Percentiles rank a stretch among this genome's conserved stretches.
Evolutionary conservation across 2,797 vertebrate genomes (phyloP).

Genomic region (Siniperca obscura): DNA sequence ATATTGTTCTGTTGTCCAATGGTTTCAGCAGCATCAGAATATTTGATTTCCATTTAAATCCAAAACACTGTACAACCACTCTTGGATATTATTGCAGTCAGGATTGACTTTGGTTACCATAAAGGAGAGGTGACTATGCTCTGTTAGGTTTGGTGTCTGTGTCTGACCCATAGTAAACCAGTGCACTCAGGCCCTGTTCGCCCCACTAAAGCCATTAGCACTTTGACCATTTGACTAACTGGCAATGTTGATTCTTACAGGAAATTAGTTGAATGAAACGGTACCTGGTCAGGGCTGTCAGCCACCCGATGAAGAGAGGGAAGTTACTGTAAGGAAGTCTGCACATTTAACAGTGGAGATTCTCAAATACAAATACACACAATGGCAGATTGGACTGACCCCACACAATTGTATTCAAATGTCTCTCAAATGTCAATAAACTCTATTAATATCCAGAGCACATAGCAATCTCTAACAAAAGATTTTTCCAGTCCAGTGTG

Average conservation of each 20-base stretch:
- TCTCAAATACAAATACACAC: not conserved
- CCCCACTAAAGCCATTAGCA: constrained; percentile 23
- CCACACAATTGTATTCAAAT: not conserved
- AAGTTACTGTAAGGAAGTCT: not conserved
- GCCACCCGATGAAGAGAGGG: not conserved
- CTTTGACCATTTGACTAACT: not conserved
- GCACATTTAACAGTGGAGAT: not conserved
- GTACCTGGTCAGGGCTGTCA: not conserved
- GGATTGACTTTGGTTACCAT: not conserved
- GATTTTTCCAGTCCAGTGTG: not conserved
- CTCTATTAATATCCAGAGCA: not conserved
- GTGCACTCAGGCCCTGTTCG: not conserved
- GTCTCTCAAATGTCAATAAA: not conserved
- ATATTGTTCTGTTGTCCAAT: not conserved
- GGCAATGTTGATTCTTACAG: constrained; percentile 13
- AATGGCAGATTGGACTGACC: not conserved
- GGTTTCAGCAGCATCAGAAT: not conserved
- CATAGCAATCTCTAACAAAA: not conserved
- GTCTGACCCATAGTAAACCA: constrained; percentile 9
- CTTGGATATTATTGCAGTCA: not conserved
- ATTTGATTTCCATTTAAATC: not conserved
- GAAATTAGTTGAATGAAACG: not conserved
- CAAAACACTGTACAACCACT: not conserved
- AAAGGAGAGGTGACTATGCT: not conserved
- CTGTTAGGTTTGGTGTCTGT: not conserved